phyloP scores from a whole-genome alignment of 2,888 invertebrate genomes.

The Tribolium freemani region DNA sequence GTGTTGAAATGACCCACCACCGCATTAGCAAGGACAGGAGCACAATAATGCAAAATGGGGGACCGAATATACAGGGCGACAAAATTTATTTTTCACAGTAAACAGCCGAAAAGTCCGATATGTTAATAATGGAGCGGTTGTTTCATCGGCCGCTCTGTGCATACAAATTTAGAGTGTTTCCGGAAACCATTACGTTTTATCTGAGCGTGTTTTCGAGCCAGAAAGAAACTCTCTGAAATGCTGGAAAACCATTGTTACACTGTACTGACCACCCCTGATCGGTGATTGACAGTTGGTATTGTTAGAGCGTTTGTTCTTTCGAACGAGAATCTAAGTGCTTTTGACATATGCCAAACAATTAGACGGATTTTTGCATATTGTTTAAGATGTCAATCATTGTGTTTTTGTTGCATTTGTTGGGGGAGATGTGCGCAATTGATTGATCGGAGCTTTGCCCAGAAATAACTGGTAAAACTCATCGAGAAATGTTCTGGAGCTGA shows the following conservation, averaged over 20 bases:
- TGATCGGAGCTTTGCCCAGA: background rate
- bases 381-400: slow-evolving; percentile 48
- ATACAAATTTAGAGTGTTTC: slow-evolving; percentile 34
- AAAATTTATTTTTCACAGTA: slow-evolving; percentile 1
- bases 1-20: slow-evolving; percentile 64
- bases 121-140: too few species aligned
- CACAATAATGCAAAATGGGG: slow-evolving; percentile 53
- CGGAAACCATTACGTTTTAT: slow-evolving; percentile 16
- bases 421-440: background rate
- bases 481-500: background rate
- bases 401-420: slow-evolving; percentile 35
- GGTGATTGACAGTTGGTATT: slow-evolving; percentile 54
- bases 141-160: background rate
- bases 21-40: slow-evolving; percentile 42
- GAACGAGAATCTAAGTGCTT: slow-evolving; percentile 54
- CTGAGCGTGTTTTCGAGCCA: background rate
- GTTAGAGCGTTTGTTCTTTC: slow-evolving; percentile 46
- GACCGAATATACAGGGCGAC: slow-evolving; percentile 44
- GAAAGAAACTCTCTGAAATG: slow-evolving; percentile 15
- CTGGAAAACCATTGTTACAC: slow-evolving; percentile 20
- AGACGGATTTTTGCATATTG: slow-evolving; percentile 55
- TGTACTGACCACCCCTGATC: slow-evolving; percentile 39
- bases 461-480: too few species aligned
- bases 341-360: slow-evolving; percentile 57
- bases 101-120: background rate